These are phyloP conservation scores for Aurelia aurita DNA, from an alignment of 30 jellyfish, hydroid and myxozoan species.

Conservation along the genomic window DNA sequence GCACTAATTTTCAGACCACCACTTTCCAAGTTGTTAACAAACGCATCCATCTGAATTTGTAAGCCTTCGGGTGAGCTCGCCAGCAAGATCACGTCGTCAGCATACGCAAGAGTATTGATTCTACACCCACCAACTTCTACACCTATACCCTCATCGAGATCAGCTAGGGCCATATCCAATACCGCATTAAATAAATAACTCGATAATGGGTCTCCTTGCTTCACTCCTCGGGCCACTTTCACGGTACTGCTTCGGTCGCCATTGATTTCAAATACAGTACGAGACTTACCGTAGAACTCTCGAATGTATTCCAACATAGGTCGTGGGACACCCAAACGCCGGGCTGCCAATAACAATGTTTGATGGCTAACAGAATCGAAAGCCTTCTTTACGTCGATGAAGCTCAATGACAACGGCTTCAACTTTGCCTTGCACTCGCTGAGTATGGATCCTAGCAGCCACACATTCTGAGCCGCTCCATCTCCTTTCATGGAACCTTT, in stretches of 20 bases:
- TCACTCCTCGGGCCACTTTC: not conserved
- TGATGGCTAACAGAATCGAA: no score
- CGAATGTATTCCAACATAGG: not conserved
- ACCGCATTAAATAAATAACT: constrained; percentile 7
- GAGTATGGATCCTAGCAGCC: not conserved
- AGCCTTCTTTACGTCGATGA: constrained; percentile 7
- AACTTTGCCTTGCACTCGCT: not conserved
- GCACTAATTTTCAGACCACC: constrained; percentile 10
- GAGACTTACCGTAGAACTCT: not conserved
- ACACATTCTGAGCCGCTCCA: constrained; percentile 30
- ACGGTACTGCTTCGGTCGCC: not conserved
- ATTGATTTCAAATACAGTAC: not conserved
- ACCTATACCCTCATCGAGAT: not conserved
- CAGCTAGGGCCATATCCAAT: constrained; percentile 12
- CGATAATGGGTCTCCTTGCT: constrained; percentile 13
- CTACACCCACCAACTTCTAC: not conserved
- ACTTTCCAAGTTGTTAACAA: no score
- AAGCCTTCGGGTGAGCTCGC: no score
- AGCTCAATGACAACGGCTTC: not conserved
- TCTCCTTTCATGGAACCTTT: constrained; percentile 26
- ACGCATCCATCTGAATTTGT: no score
- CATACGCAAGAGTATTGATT: not conserved
- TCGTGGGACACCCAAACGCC: constrained; percentile 7
- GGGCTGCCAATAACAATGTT: not conserved
- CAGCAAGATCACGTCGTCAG: not conserved